Conservation (phyloP, 1,140 invertebrate species). For the Pteromalus puparum region DNA sequence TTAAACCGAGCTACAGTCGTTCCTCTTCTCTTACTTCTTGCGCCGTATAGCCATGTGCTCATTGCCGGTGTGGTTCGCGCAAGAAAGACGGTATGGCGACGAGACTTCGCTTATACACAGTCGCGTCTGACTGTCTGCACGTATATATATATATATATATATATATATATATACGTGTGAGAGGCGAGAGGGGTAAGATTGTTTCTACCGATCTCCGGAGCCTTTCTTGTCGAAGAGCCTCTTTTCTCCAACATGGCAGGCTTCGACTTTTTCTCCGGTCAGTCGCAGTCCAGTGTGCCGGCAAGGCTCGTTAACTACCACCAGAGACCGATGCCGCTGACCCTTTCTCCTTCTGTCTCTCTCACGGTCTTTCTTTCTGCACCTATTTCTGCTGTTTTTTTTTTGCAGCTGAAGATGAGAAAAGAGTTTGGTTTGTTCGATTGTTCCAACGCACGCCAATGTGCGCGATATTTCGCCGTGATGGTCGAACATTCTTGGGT, state of each 20-base stretch:
- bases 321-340: slow-evolving; percentile 57
- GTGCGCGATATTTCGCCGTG: not conserved
- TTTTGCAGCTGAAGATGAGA: not conserved
- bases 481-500: not conserved
- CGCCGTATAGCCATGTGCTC: not conserved
- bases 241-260: slow-evolving; percentile 40
- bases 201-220: slow-evolving; percentile 55
- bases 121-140: too few relatives aligned
- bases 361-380: not conserved
- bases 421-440: slow-evolving; percentile 3
- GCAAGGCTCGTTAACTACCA: slow-evolving; percentile 60
- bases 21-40: not conserved
- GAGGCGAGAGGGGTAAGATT: slow-evolving; percentile 58
- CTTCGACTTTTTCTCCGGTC: slow-evolving; percentile 29
- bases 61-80: not conserved
- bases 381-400: slow-evolving; percentile 6
- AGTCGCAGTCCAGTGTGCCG: slow-evolving; percentile 3
- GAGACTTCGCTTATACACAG: not conserved
- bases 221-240: slow-evolving; percentile 39
- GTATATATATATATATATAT: too few relatives aligned
- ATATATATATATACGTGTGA: not conserved
- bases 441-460: not conserved
- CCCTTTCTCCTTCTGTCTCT: slow-evolving; percentile 29
- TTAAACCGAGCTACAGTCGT: not conserved
- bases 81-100: not conserved